Evolutionary conservation across 2,797 vertebrate genomes (phyloP).

Genomic region (Thamnophis elegans): DNA sequence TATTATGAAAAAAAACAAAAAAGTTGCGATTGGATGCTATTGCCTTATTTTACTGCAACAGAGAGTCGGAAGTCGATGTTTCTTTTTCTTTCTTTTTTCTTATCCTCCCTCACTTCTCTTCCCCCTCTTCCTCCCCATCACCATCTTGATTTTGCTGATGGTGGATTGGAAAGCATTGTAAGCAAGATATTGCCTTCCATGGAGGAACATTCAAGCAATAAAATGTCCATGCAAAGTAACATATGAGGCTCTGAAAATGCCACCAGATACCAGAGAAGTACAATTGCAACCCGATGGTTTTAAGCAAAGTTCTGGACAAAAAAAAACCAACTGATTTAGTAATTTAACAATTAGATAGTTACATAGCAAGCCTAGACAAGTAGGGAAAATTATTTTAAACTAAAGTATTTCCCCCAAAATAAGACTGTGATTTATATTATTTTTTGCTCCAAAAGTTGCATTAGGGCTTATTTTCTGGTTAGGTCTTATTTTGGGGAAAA

Average conservation of each 20-base stretch:
- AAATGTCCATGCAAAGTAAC: neutral
- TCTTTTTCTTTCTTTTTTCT: too few relatives aligned
- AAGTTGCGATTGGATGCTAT: too few relatives aligned
- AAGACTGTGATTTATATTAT: too few relatives aligned
- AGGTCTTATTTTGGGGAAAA: too few relatives aligned
- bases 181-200: too few relatives aligned
- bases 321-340: neutral
- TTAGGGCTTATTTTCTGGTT: too few relatives aligned
- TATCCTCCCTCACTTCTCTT: too few relatives aligned
- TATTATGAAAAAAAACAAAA: too few relatives aligned
- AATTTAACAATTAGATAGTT: conserved; percentile 1
- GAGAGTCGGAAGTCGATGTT: too few relatives aligned
- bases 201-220: neutral
- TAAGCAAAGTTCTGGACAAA: conserved; percentile 20
- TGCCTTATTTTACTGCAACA: too few relatives aligned
- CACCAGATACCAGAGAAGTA: neutral
- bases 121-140: too few relatives aligned
- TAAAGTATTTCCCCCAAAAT: neutral
- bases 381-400: conserved; percentile 11
- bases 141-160: neutral
- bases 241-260: neutral
- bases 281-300: neutral
- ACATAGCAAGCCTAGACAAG: neutral
- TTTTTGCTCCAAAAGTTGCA: too few relatives aligned
- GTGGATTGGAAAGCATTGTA: neutral